These are phyloP conservation scores for Reticulitermes speratus DNA, from an alignment of 1,140 invertebrate genomes.

Conservation along the genomic window DNA sequence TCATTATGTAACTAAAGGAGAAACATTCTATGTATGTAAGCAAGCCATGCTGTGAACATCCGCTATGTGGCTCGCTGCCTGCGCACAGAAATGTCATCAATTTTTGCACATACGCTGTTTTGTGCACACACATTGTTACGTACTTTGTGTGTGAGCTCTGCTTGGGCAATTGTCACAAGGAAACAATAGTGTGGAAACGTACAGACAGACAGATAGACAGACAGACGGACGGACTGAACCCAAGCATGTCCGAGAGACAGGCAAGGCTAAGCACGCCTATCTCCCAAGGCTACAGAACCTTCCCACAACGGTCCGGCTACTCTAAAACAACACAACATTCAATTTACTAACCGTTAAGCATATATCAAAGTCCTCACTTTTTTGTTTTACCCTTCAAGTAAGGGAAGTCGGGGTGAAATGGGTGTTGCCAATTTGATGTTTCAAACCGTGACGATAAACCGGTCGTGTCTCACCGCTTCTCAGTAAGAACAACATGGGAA, in stretches of 20 bases:
- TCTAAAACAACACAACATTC: background rate
- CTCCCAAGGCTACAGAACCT: background rate
- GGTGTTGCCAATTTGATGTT: background rate
- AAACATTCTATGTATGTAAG: too few relatives aligned
- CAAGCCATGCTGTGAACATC: too few relatives aligned
- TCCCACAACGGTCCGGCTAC: background rate
- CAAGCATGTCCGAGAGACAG: background rate
- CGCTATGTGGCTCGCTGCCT: too few relatives aligned
- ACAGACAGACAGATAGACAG: background rate
- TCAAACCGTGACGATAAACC: background rate
- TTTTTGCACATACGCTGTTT: too few relatives aligned
- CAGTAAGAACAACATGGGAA: too few relatives aligned
- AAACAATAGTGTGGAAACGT: background rate
- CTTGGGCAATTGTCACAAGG: background rate
- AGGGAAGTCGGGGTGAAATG: background rate
- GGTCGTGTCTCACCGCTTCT: background rate
- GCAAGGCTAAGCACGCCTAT: background rate
- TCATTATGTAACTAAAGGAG: too few relatives aligned
- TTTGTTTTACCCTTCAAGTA: background rate
- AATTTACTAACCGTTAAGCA: background rate
- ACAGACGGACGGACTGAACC: background rate
- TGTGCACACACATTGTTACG: too few relatives aligned
- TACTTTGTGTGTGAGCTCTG: too few relatives aligned
- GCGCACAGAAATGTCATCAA: too few relatives aligned
- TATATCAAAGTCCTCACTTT: background rate